Conservation (phyloP, 2,113 vertebrate species). For the Pleuronectes platessa region DNA sequence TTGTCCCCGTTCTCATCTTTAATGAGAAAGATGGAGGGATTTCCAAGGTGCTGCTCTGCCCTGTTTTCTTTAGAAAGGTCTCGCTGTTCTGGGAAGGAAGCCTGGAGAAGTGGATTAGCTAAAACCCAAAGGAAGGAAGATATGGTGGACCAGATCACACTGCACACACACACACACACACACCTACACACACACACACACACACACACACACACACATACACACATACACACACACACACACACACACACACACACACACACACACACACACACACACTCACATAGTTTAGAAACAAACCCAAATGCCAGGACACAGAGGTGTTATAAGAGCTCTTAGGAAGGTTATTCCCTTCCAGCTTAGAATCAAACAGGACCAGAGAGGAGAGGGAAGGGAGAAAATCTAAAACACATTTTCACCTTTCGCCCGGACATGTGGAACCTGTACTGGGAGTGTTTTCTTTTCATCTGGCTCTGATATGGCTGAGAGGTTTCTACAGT, state of each 20-base stretch:
- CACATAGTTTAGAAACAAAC: too few species aligned
- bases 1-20: conserved; percentile 70
- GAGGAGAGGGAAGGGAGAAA: conserved; percentile 58
- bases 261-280: conserved; percentile 14
- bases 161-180: conserved; percentile 1
- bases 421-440: conserved; percentile 73
- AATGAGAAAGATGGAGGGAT: conserved; percentile 76
- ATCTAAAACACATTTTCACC: conserved; percentile 79
- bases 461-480: conserved; percentile 75
- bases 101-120: conserved; percentile 77
- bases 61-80: conserved; percentile 82
- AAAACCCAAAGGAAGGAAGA: conserved; percentile 79
- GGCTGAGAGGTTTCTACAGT: conserved; percentile 59
- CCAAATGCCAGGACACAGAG: conserved; percentile 44
- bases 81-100: conserved; percentile 78
- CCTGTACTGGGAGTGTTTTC: conserved; percentile 70
- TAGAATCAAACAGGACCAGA: conserved; percentile 58
- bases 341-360: conserved; percentile 65
- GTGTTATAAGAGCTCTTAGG: conserved; percentile 65
- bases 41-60: conserved; percentile 73
- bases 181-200: conserved; percentile 28
- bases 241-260: conserved; percentile 26
- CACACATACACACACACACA: too few species aligned
- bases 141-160: conserved; percentile 63
- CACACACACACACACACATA: too few species aligned